phyloP scores from a whole-genome alignment of 2,888 invertebrate genomes.

The Monopis laevigella region DNA sequence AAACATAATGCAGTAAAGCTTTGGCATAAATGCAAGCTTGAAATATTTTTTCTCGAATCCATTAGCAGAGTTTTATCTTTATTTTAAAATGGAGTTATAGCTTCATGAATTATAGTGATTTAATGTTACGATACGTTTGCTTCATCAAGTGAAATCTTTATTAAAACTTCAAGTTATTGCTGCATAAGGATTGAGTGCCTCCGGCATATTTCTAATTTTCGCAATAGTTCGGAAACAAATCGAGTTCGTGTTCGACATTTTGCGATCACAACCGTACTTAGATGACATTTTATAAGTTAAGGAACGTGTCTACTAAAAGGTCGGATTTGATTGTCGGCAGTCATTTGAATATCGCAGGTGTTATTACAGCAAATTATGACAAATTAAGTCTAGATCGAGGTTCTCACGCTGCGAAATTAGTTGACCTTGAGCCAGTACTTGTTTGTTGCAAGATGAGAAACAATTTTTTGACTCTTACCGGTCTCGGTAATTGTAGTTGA shows the following conservation, averaged over 20 bases:
- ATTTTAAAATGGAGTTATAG: no score
- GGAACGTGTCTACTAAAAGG: conserved; percentile 63
- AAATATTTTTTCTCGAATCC: not conserved
- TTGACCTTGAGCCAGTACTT: conserved; percentile 51
- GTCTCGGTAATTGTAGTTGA: conserved; percentile 19
- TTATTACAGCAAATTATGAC: conserved; percentile 62
- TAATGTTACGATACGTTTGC: not conserved
- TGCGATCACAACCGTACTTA: conserved; percentile 56
- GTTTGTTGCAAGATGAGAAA: conserved; percentile 26
- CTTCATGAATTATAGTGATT: no score
- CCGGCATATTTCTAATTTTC: conserved; percentile 49
- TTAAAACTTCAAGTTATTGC: not conserved
- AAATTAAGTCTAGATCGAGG: conserved; percentile 55
- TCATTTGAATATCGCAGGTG: conserved; percentile 61
- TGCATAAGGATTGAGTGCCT: conserved; percentile 26
- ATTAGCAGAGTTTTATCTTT: no score
- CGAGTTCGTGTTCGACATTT: conserved; percentile 64
- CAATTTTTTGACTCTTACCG: conserved; percentile 6
- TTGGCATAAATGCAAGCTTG: not conserved
- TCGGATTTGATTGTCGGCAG: conserved; percentile 63
- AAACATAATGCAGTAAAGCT: not conserved
- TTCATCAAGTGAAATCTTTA: conserved; percentile 1
- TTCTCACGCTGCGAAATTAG: conserved; percentile 58
- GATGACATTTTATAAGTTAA: conserved; percentile 58
- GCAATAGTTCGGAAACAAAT: conserved; percentile 54